Base-by-base conservation (phyloP, 2,113 vertebrate genomes). In the Cercocebus atys region DNA sequence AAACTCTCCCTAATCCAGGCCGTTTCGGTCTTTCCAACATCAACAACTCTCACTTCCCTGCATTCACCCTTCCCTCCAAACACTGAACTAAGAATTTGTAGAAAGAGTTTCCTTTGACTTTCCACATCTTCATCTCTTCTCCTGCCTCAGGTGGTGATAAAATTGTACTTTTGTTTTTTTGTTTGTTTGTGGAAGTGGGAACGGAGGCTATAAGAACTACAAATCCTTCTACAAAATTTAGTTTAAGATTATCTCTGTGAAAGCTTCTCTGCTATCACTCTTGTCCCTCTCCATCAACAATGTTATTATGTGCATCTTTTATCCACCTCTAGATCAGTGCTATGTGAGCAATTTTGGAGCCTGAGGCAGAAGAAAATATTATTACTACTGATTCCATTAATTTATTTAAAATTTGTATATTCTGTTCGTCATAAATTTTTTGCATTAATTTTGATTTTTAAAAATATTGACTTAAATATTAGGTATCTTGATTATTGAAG, bases 401-500 rank as follows among this genome's bases (percentile, higher is more conserved):
- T 68, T 85, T 84, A 47, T 45, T 88, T 75, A 95, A 85, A 93
- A 18, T 72, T 72, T 47, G 5, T 5, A 1, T 81, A 55, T 57
- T 91, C 91, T 47, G 3, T 66, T 96, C 9, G 50, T 61, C 25
- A 25, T 70, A 27, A 20, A 38, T 76, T 75, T 91, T 95, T 80
- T 92, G 7, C 20, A 40, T 61, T 30, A 20, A 85, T 72, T 93
- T 94, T 47, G 2, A 82, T 32, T 83, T 93, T 90, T 89, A 68
- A 86, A 75, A 82, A 92, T 75, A n/a, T 76, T 92, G 9, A 55
- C 43, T 88, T 75, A 85, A 92, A 91, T 78, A 68, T 55, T 61
- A 59, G 35, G 82, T 85, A 45, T 57, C 73, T 35, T 94, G 72
- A 64, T 81, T 85, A 40, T 23, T 90, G 30, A 32, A 14, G 4